phyloP scores from a whole-genome alignment of 2,113 vertebrate species.

The Ellobius talpinus region DNA sequence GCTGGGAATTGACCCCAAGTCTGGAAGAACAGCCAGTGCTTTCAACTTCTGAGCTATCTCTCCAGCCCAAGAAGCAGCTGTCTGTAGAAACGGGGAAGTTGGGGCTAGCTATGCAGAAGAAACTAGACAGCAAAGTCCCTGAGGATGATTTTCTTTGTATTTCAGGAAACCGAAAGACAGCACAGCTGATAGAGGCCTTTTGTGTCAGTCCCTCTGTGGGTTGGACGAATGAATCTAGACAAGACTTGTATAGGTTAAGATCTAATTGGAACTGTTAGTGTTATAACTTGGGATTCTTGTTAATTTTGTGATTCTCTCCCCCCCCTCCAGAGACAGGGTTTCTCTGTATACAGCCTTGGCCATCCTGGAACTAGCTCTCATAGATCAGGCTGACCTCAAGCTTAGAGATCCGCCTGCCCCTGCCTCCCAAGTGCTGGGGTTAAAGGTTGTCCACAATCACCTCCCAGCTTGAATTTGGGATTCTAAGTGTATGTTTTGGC shows the following conservation, averaged over 20 bases:
- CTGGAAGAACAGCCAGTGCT: neutral
- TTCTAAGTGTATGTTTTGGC: neutral
- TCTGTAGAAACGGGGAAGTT: neutral
- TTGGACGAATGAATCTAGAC: neutral
- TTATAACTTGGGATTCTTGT: neutral
- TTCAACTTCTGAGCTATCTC: neutral
- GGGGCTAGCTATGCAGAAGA: neutral
- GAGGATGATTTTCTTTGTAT: neutral
- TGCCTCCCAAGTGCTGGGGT: neutral
- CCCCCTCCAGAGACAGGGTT: neutral
- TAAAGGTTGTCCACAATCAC: neutral
- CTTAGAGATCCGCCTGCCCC: neutral
- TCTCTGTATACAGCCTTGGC: neutral
- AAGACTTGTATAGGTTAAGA: neutral
- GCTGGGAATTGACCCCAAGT: neutral
- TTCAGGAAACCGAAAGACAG: constrained; percentile 49
- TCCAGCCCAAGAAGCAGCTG: neutral
- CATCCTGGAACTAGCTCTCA: neutral
- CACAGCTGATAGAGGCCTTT: neutral
- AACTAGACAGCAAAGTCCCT: neutral
- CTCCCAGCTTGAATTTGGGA: neutral
- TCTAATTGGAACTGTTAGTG: neutral
- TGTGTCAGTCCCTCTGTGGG: neutral
- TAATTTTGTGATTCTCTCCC: neutral
- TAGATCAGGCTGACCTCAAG: neutral